These are phyloP conservation scores for Labroides dimidiatus DNA, from an alignment of 2,797 vertebrate genomes.

Conservation along the genomic window DNA sequence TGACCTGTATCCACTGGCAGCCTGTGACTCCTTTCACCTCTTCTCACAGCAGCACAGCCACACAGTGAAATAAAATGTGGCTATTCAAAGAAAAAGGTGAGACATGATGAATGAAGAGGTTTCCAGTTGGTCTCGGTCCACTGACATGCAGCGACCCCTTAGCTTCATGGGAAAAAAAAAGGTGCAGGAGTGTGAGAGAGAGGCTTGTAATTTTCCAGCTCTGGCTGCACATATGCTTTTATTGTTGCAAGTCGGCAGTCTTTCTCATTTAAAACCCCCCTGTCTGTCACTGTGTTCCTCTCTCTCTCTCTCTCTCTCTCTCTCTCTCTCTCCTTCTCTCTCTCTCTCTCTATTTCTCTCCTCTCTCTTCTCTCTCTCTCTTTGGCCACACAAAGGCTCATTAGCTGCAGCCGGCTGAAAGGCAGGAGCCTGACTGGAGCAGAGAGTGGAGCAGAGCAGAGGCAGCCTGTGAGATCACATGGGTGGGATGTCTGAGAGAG, in stretches of 20 bases:
- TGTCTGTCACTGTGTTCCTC: slow-evolving; percentile 58
- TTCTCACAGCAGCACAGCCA: slow-evolving; percentile 66
- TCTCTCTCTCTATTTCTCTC: slow-evolving; percentile 42
- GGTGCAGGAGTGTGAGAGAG: slow-evolving; percentile 65
- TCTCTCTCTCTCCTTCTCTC: slow-evolving; percentile 35
- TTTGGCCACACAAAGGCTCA: slow-evolving; percentile 95
- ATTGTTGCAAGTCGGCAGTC: slow-evolving; percentile 91
- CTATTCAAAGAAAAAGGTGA: slow-evolving; percentile 72
- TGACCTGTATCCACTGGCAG: slow-evolving; percentile 91
- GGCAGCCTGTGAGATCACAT: slow-evolving; percentile 94
- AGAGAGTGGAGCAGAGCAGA: slow-evolving; percentile 79
- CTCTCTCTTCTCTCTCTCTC: too few relatives aligned
- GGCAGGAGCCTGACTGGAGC: slow-evolving; percentile 89
- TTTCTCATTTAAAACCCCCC: slow-evolving; percentile 76
- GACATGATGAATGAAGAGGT: slow-evolving; percentile 77
- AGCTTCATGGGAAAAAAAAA: slow-evolving; percentile 61
- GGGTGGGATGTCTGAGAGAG: slow-evolving; percentile 90
- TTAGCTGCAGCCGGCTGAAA: slow-evolving; percentile 95
- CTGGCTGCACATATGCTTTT: slow-evolving; percentile 92
- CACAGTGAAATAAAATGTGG: slow-evolving; percentile 64
- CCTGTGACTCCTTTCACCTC: slow-evolving; percentile 85
- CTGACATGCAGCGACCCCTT: slow-evolving; percentile 73
- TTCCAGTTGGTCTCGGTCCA: slow-evolving; percentile 83
- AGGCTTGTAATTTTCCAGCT: slow-evolving; percentile 84
- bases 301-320: slow-evolving; percentile 36